These are phyloP conservation scores for Heliconius melpomene DNA, from an alignment of 1,140 invertebrate species.

Conservation along the genomic window DNA sequence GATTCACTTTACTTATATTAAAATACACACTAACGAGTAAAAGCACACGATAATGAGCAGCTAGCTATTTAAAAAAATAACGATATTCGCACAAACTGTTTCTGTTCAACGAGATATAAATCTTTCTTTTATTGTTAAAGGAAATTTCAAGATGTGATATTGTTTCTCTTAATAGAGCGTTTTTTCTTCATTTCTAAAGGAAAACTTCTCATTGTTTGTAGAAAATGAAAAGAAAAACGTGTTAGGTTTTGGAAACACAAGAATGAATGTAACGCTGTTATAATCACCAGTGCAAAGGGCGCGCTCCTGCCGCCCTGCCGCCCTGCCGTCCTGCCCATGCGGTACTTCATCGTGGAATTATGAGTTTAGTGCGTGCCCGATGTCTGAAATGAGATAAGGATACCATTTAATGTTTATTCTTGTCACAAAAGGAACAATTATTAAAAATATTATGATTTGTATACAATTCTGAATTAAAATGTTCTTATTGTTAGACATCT, in stretches of 20 bases:
- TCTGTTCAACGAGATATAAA: slow-evolving; percentile 22
- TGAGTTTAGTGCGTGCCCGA: slow-evolving; percentile 65
- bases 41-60: neutral
- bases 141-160: slow-evolving; percentile 6
- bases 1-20: no score
- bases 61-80: neutral
- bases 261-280: slow-evolving; percentile 46
- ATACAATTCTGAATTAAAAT: neutral
- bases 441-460: slow-evolving; percentile 42
- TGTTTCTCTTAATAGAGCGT: slow-evolving; percentile 7
- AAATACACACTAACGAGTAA: neutral
- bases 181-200: slow-evolving; percentile 19
- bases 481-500: no score
- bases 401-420: slow-evolving; percentile 58
- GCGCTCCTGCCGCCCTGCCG: slow-evolving; percentile 40
- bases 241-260: slow-evolving; percentile 22
- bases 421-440: slow-evolving; percentile 54
- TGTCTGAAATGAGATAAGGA: slow-evolving; percentile 64
- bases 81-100: slow-evolving; percentile 14
- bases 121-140: slow-evolving; percentile 19
- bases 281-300: slow-evolving; percentile 55
- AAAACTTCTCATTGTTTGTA: slow-evolving; percentile 7
- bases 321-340: slow-evolving; percentile 40
- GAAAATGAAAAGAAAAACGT: slow-evolving; percentile 22
- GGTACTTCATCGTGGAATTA: slow-evolving; percentile 64